A percentile compares a stretch with the other conserved stretches of the same genome.
phyloP scores from a whole-genome alignment of 1,140 invertebrate species.

The Eurosta solidaginis region DNA sequence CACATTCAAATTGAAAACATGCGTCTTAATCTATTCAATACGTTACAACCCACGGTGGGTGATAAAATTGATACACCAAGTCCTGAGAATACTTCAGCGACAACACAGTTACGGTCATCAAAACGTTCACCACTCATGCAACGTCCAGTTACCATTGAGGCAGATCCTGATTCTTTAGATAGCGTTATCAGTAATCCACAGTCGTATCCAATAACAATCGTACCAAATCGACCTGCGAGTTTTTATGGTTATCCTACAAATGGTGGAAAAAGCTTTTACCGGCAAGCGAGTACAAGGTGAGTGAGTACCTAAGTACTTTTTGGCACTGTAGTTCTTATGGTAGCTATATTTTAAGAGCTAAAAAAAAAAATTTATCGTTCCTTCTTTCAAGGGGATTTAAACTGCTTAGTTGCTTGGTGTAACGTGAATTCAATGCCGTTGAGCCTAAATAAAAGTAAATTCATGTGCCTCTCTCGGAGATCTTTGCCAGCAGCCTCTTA shows the following conservation, averaged over 20 bases:
- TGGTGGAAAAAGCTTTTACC: slow-evolving; percentile 46
- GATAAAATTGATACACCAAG: slow-evolving; percentile 29
- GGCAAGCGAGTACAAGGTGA: slow-evolving; percentile 55
- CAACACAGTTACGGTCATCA: slow-evolving; percentile 38
- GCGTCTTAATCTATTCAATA: slow-evolving; percentile 25
- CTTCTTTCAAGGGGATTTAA: too few species aligned
- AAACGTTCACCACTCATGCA: slow-evolving; percentile 27
- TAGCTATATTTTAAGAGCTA: too few species aligned
- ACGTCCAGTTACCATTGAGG: slow-evolving; percentile 47
- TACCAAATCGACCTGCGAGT: slow-evolving; percentile 52
- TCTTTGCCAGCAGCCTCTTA: too few species aligned
- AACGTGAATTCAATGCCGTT: too few species aligned
- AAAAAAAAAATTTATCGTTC: too few species aligned
- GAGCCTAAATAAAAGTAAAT: too few species aligned
- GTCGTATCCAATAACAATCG: slow-evolving; percentile 57
- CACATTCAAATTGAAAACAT: not conserved
- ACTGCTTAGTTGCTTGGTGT: too few species aligned
- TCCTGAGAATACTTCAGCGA: slow-evolving; percentile 38
- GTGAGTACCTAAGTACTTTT: slow-evolving; percentile 19
- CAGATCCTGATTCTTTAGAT: slow-evolving; percentile 56
- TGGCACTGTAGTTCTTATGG: too few species aligned
- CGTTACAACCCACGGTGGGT: not conserved
- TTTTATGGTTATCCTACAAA: slow-evolving; percentile 45
- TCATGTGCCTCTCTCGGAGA: too few species aligned
- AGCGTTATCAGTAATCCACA: slow-evolving; percentile 58